Evolutionary conservation across 2,113 vertebrate species (phyloP).

Genomic region (Himantopus leucocephalus): DNA sequence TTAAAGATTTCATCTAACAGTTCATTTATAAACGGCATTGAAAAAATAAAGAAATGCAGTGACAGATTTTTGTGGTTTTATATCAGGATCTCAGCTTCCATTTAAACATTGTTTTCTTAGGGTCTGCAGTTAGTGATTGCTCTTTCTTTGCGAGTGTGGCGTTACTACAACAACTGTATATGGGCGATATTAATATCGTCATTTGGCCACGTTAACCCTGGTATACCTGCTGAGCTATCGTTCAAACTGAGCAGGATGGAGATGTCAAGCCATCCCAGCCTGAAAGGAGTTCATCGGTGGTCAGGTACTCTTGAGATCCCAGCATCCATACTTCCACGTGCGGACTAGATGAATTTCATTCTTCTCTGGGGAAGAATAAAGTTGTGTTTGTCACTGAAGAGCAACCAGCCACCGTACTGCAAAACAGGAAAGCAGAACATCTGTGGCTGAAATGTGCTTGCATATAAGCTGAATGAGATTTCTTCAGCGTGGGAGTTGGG

Average conservation of each 20-base stretch:
- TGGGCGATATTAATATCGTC: no score
- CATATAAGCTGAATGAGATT: no score
- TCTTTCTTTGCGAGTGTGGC: neutral
- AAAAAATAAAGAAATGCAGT: neutral
- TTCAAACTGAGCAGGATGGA: neutral
- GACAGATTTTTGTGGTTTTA: neutral
- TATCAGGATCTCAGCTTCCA: neutral
- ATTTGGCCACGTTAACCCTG: neutral
- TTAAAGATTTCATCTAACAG: neutral
- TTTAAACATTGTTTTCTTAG: neutral
- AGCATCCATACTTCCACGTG: no score
- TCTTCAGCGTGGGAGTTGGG: no score
- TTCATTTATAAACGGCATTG: neutral
- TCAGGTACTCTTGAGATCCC: no score
- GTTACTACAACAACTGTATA: neutral
- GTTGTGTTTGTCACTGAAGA: no score
- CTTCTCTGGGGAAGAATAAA: no score
- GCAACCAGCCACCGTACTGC: no score
- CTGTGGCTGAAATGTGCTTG: no score
- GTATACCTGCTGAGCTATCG: fast-evolving
- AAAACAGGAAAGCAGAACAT: no score
- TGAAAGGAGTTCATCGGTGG: neutral
- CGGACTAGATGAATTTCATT: no score
- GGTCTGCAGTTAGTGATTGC: neutral
- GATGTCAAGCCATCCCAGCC: neutral